Evolutionary conservation across 2,113 vertebrate species (phyloP).

Genomic region (Melanocharis versteri): DNA sequence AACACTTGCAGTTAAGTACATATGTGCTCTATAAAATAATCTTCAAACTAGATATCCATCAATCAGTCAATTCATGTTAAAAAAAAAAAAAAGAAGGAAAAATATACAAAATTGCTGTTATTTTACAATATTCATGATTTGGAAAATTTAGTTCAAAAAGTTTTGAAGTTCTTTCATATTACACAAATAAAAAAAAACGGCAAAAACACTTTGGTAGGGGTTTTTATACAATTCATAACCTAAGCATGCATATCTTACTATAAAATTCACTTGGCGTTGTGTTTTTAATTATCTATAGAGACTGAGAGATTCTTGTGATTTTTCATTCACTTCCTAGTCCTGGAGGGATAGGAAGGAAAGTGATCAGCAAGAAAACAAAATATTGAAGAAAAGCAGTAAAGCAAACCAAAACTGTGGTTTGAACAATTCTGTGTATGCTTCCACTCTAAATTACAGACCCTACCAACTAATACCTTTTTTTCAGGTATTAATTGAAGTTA

Average conservation of each 20-base stretch:
- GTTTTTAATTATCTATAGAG: not conserved
- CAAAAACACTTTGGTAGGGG: not conserved
- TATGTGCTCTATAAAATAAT: conserved; percentile 19
- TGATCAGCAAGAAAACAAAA: not conserved
- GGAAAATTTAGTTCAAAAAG: not conserved
- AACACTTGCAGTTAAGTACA: conserved; percentile 33
- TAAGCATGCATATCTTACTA: not conserved
- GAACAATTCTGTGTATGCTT: not conserved
- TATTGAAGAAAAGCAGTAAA: not conserved
- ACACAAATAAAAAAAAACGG: not conserved
- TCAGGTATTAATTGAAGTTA: not conserved
- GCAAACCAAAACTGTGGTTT: not conserved
- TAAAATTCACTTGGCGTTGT: not conserved
- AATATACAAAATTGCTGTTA: not conserved
- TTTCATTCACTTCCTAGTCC: not conserved
- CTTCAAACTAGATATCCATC: not conserved
- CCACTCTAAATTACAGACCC: not conserved
- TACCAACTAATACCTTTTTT: not conserved
- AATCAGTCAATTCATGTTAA: not conserved
- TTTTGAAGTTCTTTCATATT: not conserved
- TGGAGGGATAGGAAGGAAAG: not conserved
- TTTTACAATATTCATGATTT: not conserved
- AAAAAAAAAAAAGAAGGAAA: not conserved
- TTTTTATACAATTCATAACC: not conserved
- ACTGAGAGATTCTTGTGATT: not conserved